A percentile compares a stretch with the other conserved stretches of the same genome.
These are phyloP conservation scores for Caenorhabditis auriculariae DNA, from an alignment of 2,888 invertebrate genomes.

Conservation along the genomic window DNA sequence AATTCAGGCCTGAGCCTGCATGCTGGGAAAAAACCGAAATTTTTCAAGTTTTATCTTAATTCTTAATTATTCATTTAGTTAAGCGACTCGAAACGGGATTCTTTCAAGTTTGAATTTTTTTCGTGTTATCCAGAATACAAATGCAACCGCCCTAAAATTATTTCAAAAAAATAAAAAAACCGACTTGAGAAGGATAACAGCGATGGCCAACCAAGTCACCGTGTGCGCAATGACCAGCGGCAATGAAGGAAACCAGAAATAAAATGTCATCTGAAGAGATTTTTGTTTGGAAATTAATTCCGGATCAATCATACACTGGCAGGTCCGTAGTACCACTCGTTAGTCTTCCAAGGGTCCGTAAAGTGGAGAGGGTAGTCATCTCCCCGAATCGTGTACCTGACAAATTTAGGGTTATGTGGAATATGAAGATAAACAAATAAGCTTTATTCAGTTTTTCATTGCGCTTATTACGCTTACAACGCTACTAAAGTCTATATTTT, in stretches of 20 bases:
- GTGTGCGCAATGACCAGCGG: conserved; percentile 20
- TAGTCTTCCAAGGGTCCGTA: conserved; percentile 33
- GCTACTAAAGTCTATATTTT: no score
- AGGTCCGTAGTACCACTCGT: conserved; percentile 42
- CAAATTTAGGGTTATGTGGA: no score
- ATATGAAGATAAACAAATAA: no score
- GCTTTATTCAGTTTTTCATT: no score
- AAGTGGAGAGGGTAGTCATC: conserved; percentile 12
- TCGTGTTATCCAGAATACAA: no score
- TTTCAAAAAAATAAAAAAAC: not conserved
- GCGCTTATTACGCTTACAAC: no score
- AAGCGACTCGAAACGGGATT: no score
- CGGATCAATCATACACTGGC: not conserved
- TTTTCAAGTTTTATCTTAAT: not conserved
- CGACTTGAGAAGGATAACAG: conserved; percentile 16
- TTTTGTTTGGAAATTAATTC: not conserved
- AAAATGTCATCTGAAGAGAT: conserved; percentile 18
- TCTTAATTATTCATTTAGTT: not conserved
- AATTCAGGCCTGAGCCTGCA: no score
- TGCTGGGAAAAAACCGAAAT: no score
- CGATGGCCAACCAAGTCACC: conserved; percentile 32
- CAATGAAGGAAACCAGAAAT: conserved; percentile 27
- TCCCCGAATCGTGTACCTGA: conserved; percentile 29
- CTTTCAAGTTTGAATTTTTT: no score
- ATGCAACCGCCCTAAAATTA: not conserved